Evolutionary conservation across 2,888 invertebrate genomes (phyloP), one percentile per base, ranked within the genome.

Genomic region (Cheilosia variabilis): DNA sequence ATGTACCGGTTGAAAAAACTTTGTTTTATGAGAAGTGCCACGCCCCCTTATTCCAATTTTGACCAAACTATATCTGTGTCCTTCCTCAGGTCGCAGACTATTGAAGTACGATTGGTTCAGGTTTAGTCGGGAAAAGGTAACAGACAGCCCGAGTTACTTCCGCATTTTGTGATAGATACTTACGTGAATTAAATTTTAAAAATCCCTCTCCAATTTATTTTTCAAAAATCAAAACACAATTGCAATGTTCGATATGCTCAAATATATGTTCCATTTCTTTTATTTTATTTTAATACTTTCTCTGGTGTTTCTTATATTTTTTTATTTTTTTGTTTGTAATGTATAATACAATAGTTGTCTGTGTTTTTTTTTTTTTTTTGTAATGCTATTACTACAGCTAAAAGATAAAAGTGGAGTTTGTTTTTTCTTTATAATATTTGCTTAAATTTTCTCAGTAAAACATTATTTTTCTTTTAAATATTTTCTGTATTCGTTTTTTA

Each of bases 171-270:
- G 27, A 27, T 27, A 27, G 27, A 27, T 27, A 27, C 27, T 27
- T 27, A 27, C 27, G 4, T 27, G 27, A 7, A 1, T 6, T 27
- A 27, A 6, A 27, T 27, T 7, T 6, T 1, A 27, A 27, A 27
- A 27, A 6, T 27, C 6, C 1, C 43, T 15, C 2, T n/a, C 31
- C 2, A 9, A 9, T 31, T n/a, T n/a, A 9, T n/a, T 43, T 43
- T 43, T 4, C n/a, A 15, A 43, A 43, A 83, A 84, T 73, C 47
- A 81, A 80, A 81, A 81, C 66, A 45, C n/a, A n/a, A n/a, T 55
- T 41, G 43, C 52, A 63, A 15, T 71, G 62, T 81, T 81, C 81
- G 86, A 86, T 86, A 86, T 86, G 86, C 86, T 81, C 81, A 86
- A 81, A 86, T 86, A 86, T 86, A 86, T 86, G 81, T 86, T 63